Percentiles rank a stretch among this genome's conserved stretches.
These are phyloP conservation scores for Axea sp. DNA, from an alignment of 2,888 invertebrate species.

Conservation along the genomic window DNA sequence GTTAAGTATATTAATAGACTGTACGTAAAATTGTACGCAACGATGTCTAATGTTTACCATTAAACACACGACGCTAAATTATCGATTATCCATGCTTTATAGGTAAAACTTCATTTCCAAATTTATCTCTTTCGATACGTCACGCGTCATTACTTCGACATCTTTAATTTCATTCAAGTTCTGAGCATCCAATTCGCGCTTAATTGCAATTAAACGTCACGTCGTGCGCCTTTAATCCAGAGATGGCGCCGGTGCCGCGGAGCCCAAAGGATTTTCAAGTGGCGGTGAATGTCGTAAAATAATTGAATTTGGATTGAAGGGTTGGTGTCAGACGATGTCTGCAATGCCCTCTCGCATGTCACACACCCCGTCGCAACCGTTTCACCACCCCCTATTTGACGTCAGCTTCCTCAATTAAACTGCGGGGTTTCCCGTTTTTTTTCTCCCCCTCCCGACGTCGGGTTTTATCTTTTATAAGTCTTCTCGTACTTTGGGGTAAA, in stretches of 20 bases:
- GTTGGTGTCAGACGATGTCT: conserved; percentile 68
- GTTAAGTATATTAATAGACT: too few species aligned
- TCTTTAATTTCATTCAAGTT: too few species aligned
- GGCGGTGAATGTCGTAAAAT: conserved; percentile 68
- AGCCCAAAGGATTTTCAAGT: conserved; percentile 65
- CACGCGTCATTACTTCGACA: too few species aligned
- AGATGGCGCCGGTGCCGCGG: conserved; percentile 15
- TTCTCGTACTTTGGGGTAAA: conserved; percentile 40
- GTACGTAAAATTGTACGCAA: too few species aligned
- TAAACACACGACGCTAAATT: too few species aligned
- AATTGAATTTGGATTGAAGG: conserved; percentile 78
- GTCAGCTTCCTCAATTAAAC: conserved; percentile 75
- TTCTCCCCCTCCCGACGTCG: conserved; percentile 10
- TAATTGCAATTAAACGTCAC: conserved; percentile 47
- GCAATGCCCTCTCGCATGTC: conserved; percentile 51
- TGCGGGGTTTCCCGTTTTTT: conserved; percentile 72
- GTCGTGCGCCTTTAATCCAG: conserved; percentile 7
- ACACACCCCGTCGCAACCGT: conserved; percentile 20
- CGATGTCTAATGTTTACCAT: too few species aligned
- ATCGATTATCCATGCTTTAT: too few species aligned
- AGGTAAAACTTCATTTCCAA: too few species aligned
- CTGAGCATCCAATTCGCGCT: too few species aligned
- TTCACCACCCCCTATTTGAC: neutral
- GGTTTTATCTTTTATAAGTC: conserved; percentile 59
- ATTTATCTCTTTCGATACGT: too few species aligned